A percentile compares a stretch with the other conserved stretches of the same genome.
Evolutionary conservation across 2,888 invertebrate genomes (phyloP).

Genomic region (Ochropleura leucogaster): DNA sequence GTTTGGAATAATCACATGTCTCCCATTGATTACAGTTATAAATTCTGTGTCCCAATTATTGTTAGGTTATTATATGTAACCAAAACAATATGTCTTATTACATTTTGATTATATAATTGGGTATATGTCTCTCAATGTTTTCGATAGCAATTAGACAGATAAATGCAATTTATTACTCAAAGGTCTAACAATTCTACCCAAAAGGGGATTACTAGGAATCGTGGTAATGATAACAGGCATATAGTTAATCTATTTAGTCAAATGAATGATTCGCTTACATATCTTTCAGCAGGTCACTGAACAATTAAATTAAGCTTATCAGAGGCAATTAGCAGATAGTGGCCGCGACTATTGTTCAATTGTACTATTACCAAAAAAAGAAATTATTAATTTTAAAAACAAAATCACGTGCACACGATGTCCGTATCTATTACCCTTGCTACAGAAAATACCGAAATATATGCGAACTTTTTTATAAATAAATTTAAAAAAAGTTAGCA

Average conservation of each 20-base stretch:
- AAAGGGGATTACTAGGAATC: slow-evolving; percentile 1
- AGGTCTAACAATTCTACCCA: background rate
- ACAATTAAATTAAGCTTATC: slow-evolving; percentile 14
- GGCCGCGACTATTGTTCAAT: background rate
- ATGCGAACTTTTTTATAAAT: too few species aligned
- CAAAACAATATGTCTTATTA: background rate
- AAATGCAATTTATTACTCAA: slow-evolving; percentile 18
- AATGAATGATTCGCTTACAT: slow-evolving; percentile 17
- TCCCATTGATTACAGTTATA: background rate
- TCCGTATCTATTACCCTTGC: too few species aligned
- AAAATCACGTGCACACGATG: too few species aligned
- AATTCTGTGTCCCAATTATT: background rate
- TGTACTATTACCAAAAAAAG: too few species aligned
- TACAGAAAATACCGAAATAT: too few species aligned
- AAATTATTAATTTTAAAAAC: too few species aligned
- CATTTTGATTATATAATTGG: background rate
- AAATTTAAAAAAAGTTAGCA: too few species aligned
- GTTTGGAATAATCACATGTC: background rate
- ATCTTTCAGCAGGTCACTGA: slow-evolving; percentile 11
- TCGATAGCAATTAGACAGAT: background rate
- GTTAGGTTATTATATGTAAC: background rate
- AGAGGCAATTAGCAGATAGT: background rate
- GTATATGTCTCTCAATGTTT: background rate
- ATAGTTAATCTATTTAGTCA: slow-evolving; percentile 24
- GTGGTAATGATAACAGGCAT: slow-evolving; percentile 8